Evolutionary conservation across 2,113 vertebrate genomes (phyloP).

Genomic region (Diadophis punctatus): DNA sequence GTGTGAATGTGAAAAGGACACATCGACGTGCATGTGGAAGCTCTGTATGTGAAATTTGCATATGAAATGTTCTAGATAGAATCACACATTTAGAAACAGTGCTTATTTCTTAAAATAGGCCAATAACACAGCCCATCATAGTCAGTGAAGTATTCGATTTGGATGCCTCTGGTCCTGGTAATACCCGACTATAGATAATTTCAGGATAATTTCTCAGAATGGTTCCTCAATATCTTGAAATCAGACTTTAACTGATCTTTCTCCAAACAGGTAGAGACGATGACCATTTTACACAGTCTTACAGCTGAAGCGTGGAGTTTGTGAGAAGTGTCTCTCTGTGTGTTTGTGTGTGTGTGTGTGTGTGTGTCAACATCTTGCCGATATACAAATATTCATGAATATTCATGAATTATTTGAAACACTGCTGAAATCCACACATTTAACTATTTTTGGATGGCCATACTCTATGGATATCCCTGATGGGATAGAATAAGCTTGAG

Average conservation of each 20-base stretch:
- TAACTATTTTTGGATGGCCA: background rate
- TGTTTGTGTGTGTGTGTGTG: background rate
- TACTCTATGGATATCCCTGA: background rate
- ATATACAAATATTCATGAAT: background rate
- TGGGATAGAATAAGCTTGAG: background rate
- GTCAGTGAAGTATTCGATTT: background rate
- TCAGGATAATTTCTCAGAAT: background rate
- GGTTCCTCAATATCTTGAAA: background rate
- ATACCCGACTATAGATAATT: background rate
- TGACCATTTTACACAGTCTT: background rate
- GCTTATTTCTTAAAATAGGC: background rate
- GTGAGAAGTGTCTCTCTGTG: background rate
- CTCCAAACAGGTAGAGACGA: background rate
- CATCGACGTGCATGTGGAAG: background rate
- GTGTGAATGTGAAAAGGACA: background rate
- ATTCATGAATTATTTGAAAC: background rate
- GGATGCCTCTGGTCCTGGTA: background rate
- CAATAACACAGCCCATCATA: background rate
- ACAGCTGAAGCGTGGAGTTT: background rate
- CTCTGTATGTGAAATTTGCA: background rate
- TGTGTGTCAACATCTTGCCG: background rate
- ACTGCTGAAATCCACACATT: background rate
- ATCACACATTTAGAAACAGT: background rate
- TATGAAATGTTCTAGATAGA: background rate
- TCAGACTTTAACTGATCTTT: background rate